Percentiles rank a stretch among this genome's conserved stretches.
Evolutionary conservation across 2,797 vertebrate species (phyloP).

Genomic region (Molothrus ater): DNA sequence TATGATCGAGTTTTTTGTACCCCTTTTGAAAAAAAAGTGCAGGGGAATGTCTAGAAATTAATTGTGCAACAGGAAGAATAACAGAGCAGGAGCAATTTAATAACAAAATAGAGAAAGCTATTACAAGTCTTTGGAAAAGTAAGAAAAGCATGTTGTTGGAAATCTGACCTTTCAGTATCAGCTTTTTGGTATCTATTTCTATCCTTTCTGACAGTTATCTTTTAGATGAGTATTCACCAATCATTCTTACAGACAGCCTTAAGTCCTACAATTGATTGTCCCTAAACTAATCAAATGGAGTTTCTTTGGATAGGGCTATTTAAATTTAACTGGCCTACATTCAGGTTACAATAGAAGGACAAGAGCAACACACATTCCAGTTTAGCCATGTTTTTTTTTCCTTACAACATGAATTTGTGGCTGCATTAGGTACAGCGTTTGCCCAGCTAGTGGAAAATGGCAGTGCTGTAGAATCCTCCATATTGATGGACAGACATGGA

Average conservation of each 20-base stretch:
- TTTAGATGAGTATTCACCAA: neutral
- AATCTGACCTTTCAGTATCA: neutral
- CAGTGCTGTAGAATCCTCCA: fast-evolving
- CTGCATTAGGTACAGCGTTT: neutral
- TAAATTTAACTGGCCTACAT: neutral
- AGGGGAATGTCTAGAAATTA: neutral
- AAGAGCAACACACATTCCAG: neutral
- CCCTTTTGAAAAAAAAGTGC: neutral
- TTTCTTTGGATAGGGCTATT: neutral
- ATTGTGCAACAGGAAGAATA: neutral
- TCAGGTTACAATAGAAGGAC: neutral
- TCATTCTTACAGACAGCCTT: neutral
- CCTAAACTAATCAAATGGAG: neutral
- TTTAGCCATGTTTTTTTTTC: neutral
- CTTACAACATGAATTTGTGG: neutral
- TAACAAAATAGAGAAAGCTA: neutral
- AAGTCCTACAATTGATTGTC: neutral
- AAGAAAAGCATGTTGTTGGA: neutral
- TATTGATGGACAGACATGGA: neutral
- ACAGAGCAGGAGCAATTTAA: neutral
- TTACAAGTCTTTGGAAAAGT: neutral
- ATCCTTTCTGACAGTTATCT: neutral
- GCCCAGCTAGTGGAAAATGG: neutral
- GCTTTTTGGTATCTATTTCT: neutral
- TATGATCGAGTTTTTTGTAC: neutral